Conservation (phyloP, 2,113 vertebrate genomes). For the Pleuronectes platessa region DNA sequence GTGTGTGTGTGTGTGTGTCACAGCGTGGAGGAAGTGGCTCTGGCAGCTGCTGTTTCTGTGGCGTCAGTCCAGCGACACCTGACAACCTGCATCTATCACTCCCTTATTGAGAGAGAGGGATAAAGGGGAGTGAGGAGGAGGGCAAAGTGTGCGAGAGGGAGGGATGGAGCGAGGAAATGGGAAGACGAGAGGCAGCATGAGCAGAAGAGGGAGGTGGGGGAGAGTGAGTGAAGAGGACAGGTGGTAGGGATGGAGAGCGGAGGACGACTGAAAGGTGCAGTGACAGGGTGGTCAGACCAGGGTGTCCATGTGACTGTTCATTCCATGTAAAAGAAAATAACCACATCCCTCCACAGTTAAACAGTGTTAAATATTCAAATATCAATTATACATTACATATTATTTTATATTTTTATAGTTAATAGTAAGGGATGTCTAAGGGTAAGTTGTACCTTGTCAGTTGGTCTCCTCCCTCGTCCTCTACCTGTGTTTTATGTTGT, state of each 20-base stretch:
- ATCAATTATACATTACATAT: not conserved
- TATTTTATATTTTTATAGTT: not conserved
- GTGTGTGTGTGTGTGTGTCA: constrained; percentile 58
- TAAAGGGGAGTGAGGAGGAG: constrained; percentile 64
- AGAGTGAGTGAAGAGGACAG: not conserved
- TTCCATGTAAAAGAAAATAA: not conserved
- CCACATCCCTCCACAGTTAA: not conserved
- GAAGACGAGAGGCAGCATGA: constrained; percentile 39
- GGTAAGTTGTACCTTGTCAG: not conserved
- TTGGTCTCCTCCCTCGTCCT: not conserved
- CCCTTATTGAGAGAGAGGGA: constrained; percentile 87
- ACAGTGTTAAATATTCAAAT: not conserved
- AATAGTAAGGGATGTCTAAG: not conserved
- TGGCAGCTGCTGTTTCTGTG: constrained; percentile 85
- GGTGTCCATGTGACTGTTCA: not conserved
- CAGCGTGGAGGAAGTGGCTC: constrained; percentile 77
- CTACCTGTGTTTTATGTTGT: not conserved
- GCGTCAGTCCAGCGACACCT: constrained; percentile 84
- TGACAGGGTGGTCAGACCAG: not conserved
- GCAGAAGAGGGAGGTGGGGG: constrained; percentile 4
- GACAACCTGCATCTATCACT: constrained; percentile 88
- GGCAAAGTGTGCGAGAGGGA: constrained; percentile 51
- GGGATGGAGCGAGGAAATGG: constrained; percentile 44
- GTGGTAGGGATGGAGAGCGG: not conserved
- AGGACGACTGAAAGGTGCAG: constrained; percentile 4